These are phyloP conservation scores for Platynereis dumerilii DNA, from an alignment of 2,888 invertebrate species.

Conservation along the genomic window DNA sequence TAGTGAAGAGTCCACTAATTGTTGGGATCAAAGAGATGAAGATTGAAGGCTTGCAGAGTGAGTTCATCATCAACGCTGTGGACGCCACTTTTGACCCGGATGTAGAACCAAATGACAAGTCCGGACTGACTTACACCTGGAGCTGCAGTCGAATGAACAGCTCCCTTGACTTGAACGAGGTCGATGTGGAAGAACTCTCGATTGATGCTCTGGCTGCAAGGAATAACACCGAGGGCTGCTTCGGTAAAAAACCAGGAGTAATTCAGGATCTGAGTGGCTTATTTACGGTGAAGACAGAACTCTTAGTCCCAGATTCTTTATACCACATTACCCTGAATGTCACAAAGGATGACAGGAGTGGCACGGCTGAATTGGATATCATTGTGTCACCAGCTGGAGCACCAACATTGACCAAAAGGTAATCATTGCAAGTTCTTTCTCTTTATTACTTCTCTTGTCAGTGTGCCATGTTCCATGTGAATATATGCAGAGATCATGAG, in stretches of 20 bases:
- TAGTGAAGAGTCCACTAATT: neutral
- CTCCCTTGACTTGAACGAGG: neutral
- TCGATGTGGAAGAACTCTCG: too few relatives aligned
- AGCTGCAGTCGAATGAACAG: too few relatives aligned
- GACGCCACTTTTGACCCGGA: neutral
- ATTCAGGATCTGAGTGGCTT: neutral
- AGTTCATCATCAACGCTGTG: neutral
- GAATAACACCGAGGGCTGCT: neutral
- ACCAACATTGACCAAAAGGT: neutral
- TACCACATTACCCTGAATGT: neutral
- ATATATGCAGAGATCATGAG: too few relatives aligned
- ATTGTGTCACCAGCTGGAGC: neutral
- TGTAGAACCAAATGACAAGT: neutral
- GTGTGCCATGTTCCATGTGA: too few relatives aligned
- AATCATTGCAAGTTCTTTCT: too few relatives aligned
- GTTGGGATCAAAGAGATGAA: neutral
- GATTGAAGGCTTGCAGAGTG: neutral
- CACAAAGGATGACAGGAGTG: neutral
- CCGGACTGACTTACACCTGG: neutral
- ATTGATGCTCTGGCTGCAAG: neutral
- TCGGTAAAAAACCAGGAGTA: too few relatives aligned
- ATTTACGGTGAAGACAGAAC: neutral
- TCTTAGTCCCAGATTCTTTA: neutral
- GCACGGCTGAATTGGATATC: neutral
- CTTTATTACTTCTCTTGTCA: too few relatives aligned